Base-by-base conservation (phyloP, 2,888 invertebrate species). In the Sinhomidia bicolor region DNA sequence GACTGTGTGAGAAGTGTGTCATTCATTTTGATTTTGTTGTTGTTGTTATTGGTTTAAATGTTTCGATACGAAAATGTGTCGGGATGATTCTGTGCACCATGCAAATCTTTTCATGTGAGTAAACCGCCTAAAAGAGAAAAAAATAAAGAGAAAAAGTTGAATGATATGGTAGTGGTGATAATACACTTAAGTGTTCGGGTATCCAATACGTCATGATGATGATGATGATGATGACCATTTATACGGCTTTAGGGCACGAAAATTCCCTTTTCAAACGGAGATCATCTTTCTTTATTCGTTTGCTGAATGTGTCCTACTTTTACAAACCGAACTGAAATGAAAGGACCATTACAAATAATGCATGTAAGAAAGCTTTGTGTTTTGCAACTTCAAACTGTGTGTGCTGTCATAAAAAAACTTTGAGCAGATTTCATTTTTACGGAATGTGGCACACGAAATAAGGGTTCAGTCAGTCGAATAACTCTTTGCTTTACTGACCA, bases 1-100 rank as follows among this genome's bases (percentile, higher is more conserved):
- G 36, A 57, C 29, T 78, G 80, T 86, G 86, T 80, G 80, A 74
- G 74, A 86, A 86, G 80, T 86, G 80, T 86, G 86, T 80, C 86
- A 86, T 54, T 57, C 54, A 32, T 47, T 47, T 78, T 32, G 74
- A 44, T 74, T 74, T 74, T 47, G 47, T 26, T 44, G 41, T 74
- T 74, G 47, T 74, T 74, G 74, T 74, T 74, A 74, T 74, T 74
- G 47, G 26, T 29, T 74, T 44, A 20, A 71, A 57, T 20, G 29
- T 36, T 44, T 32, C 36, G 3, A 47, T 47, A 74, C 23, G 47
- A 74, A 47, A 74, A 74, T 74, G n/a, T 74, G 74, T 47, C 47
- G 74, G 74, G 26, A 20, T 71, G 44, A 44, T 12, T 17, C 7
- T 23, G 12, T 7, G 26, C n/a, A n/a, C n/a, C 26, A 26, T 29